Conservation (phyloP, 2,797 vertebrate genomes). For the Cyprinella venusta region DNA sequence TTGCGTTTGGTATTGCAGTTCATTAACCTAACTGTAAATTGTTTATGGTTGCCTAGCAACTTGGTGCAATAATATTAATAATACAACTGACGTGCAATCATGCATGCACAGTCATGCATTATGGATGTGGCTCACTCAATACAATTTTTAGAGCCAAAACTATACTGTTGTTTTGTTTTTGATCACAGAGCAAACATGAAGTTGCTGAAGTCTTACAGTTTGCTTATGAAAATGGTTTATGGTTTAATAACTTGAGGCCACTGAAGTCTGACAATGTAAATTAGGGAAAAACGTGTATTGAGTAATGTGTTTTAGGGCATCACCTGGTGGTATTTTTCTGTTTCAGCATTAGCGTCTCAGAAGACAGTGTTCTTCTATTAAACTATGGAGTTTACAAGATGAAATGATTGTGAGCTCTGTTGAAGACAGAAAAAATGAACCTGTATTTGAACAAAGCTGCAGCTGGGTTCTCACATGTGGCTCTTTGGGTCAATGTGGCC, state of each 20-base stretch:
- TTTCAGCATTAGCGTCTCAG: slow-evolving; percentile 12
- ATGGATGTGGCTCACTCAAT: neutral
- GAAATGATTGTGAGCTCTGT: neutral
- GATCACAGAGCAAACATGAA: neutral
- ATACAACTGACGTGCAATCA: neutral
- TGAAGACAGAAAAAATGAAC: slow-evolving; percentile 17
- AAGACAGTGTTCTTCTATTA: neutral
- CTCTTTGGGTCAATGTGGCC: slow-evolving; percentile 25
- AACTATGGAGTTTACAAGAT: slow-evolving; percentile 6
- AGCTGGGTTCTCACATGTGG: slow-evolving; percentile 32
- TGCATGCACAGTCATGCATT: neutral
- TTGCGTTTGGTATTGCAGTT: neutral
- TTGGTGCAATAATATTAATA: neutral
- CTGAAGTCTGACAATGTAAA: neutral
- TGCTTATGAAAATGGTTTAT: neutral
- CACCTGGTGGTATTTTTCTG: slow-evolving; percentile 22
- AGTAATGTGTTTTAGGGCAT: slow-evolving; percentile 7
- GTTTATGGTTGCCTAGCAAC: neutral
- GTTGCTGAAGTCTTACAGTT: neutral
- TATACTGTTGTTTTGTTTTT: neutral
- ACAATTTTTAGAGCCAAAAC: neutral
- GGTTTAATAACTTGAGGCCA: neutral
- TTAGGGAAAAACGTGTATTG: neutral
- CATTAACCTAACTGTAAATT: neutral
- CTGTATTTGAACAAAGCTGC: slow-evolving; percentile 20